Percentiles rank a stretch among this genome's conserved stretches.
Conservation (phyloP, 1,140 invertebrate genomes). For the Tetranychus urticae region DNA sequence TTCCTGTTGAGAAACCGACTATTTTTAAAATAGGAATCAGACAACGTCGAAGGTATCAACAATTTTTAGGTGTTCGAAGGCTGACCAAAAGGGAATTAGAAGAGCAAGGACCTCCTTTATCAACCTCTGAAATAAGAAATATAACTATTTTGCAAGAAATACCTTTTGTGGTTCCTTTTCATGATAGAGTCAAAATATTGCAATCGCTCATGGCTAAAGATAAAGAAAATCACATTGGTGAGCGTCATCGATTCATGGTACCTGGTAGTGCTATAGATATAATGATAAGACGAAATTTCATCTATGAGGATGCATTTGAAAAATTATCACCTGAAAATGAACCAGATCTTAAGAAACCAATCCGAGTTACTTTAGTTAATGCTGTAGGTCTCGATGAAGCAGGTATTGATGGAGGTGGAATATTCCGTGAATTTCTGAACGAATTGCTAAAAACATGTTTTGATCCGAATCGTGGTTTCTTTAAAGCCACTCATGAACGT, state of each 20-base stretch:
- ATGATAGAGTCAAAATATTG: slow-evolving; percentile 43
- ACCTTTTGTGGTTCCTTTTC: slow-evolving; percentile 76
- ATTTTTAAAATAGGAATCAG: slow-evolving; percentile 31
- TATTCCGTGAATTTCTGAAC: slow-evolving; percentile 65
- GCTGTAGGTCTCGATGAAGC: slow-evolving; percentile 70
- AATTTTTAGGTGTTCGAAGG: slow-evolving; percentile 33
- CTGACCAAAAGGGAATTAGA: slow-evolving; percentile 33
- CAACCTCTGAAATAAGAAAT: slow-evolving; percentile 62
- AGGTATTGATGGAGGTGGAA: slow-evolving; percentile 81
- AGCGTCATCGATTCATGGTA: slow-evolving; percentile 37
- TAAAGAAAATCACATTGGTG: slow-evolving; percentile 43
- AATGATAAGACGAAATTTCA: slow-evolving; percentile 58
- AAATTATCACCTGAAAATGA: slow-evolving; percentile 72
- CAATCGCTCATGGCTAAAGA: slow-evolving; percentile 26
- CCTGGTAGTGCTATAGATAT: slow-evolving; percentile 49
- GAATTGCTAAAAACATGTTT: slow-evolving; percentile 81
- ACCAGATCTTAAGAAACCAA: slow-evolving; percentile 7
- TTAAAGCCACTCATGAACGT: slow-evolving; percentile 69
- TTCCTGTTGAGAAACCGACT: slow-evolving; percentile 34
- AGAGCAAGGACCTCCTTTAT: slow-evolving; percentile 53
- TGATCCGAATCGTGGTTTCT: slow-evolving; percentile 88
- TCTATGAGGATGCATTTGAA: slow-evolving; percentile 93
- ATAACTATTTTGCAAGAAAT: slow-evolving; percentile 67
- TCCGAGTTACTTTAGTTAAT: slow-evolving; percentile 64
- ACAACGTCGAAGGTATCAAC: slow-evolving; percentile 28